Conservation (phyloP, 2,797 vertebrate genomes). For the Arctocebus calabarensis region DNA sequence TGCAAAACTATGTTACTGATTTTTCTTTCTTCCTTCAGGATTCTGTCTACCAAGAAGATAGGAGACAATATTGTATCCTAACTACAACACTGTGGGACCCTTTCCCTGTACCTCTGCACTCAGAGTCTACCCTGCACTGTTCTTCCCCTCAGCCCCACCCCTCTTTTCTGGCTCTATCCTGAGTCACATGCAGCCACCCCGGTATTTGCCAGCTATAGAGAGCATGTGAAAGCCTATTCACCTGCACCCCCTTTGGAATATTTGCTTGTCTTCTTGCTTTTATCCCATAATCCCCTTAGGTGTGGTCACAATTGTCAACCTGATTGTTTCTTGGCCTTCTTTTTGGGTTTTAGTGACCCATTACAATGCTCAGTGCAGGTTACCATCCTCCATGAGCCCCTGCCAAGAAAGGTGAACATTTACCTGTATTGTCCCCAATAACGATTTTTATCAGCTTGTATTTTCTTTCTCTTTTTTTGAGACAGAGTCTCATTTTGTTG, state of each 20-base stretch:
- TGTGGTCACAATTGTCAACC: background rate
- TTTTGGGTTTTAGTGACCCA: background rate
- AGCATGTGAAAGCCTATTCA: background rate
- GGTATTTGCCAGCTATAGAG: background rate
- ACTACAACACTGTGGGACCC: no score
- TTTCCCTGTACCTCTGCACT: background rate
- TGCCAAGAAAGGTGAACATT: background rate
- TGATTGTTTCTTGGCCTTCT: background rate
- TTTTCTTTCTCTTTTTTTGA: background rate
- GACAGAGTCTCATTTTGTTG: no score
- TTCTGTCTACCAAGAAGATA: background rate
- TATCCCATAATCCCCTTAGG: background rate
- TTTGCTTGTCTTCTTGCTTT: background rate
- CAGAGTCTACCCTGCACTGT: rapidly evolving
- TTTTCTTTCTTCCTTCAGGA: background rate
- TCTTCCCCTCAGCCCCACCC: rapidly evolving
- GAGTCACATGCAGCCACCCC: no score
- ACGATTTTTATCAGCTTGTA: background rate
- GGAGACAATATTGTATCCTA: background rate
- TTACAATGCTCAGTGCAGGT: background rate
- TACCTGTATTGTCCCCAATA: background rate
- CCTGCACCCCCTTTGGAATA: background rate
- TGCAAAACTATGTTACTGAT: background rate
- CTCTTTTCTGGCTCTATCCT: background rate
- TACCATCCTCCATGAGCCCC: background rate